Evolutionary conservation across 1,140 invertebrate genomes (phyloP).

Genomic region (Cotesia vestalis): DNA sequence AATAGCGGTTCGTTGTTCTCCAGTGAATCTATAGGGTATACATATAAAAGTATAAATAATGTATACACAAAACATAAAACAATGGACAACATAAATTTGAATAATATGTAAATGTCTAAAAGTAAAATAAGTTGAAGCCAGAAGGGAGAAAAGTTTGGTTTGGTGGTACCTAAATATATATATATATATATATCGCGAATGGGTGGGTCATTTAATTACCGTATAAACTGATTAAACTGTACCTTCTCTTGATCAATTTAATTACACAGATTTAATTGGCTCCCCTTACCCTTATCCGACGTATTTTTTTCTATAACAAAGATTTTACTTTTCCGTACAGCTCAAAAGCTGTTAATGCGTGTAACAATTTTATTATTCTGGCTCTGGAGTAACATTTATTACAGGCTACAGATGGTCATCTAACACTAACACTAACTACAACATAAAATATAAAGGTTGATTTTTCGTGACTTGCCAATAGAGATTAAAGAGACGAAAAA

Average conservation of each 20-base stretch:
- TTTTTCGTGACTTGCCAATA: no score
- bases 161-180: background rate
- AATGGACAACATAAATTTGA: no score
- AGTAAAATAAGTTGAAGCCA: background rate
- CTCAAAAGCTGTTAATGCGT: background rate
- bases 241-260: background rate
- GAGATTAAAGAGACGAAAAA: no score
- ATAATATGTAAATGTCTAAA: background rate
- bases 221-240: no score
- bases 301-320: background rate
- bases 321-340: background rate
- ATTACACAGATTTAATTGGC: conserved; percentile 17
- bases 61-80: no score
- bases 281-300: background rate
- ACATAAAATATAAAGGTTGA: no score
- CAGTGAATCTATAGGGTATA: no score
- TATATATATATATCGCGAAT: background rate
- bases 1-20: no score
- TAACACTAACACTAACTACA: no score
- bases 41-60: no score
- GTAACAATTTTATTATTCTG: background rate
- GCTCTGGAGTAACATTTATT: no score
- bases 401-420: no score
- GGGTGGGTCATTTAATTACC: background rate
- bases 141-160: background rate